Conservation (phyloP, 2,797 vertebrate species). For the Sebastes hubbsi region DNA sequence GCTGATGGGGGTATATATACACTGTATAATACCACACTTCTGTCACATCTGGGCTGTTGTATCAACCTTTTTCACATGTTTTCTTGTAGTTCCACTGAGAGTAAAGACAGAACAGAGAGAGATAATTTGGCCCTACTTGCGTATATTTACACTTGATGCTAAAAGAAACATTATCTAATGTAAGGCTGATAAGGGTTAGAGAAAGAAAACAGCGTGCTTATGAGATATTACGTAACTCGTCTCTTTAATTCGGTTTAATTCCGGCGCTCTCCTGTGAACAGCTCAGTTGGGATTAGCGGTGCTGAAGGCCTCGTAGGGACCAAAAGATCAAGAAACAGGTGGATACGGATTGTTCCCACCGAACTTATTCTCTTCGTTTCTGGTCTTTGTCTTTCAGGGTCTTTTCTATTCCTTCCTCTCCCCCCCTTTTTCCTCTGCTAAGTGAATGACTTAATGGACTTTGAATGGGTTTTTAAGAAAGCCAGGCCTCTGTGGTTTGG, state of each 20-base stretch:
- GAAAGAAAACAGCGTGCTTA: slow-evolving; percentile 49
- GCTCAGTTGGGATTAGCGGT: slow-evolving; percentile 31
- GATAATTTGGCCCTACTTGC: slow-evolving; percentile 44
- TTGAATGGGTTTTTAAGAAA: slow-evolving; percentile 30
- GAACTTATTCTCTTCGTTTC: neutral
- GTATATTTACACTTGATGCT: slow-evolving; percentile 49
- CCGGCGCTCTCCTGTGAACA: slow-evolving; percentile 19
- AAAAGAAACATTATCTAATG: slow-evolving; percentile 62
- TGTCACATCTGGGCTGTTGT: slow-evolving; percentile 42
- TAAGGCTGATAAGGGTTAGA: slow-evolving; percentile 39
- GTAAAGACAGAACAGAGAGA: slow-evolving; percentile 1
- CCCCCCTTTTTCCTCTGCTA: neutral
- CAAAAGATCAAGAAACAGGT: slow-evolving; percentile 25
- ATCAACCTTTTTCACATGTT: slow-evolving; percentile 16
- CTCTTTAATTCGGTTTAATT: slow-evolving; percentile 33
- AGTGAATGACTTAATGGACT: slow-evolving; percentile 30
- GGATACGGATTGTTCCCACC: slow-evolving; percentile 4
- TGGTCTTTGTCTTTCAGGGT: neutral
- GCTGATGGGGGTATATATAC: neutral
- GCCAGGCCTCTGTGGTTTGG: slow-evolving; percentile 47
- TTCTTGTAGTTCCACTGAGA: slow-evolving; percentile 22
- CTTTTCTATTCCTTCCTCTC: neutral
- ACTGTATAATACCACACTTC: slow-evolving; percentile 7
- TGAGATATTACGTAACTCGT: slow-evolving; percentile 30
- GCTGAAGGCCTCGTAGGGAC: slow-evolving; percentile 8